Evolutionary conservation across 2,888 invertebrate genomes (phyloP).

Genomic region (Ditylenchus weischeri): DNA sequence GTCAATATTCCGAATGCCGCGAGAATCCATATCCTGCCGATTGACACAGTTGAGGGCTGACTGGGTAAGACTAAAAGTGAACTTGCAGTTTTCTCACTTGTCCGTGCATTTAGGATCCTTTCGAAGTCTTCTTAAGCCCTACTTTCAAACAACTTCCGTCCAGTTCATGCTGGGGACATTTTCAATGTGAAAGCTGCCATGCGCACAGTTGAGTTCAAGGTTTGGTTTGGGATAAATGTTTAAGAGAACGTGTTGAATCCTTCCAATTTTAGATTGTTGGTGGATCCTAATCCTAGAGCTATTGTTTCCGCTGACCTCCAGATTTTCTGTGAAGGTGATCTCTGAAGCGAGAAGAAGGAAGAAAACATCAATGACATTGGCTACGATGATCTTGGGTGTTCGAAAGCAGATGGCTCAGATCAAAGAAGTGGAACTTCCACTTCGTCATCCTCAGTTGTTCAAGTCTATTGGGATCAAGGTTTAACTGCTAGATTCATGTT

Average conservation of each 20-base stretch:
- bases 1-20: conserved; percentile 97
- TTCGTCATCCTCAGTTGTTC: conserved; percentile 95
- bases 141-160: conserved; percentile 98
- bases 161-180: conserved; percentile 89
- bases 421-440: conserved; percentile 95
- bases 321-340: conserved; percentile 98
- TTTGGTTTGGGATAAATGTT: no score
- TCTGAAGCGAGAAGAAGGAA: conserved; percentile 98
- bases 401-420: conserved; percentile 98
- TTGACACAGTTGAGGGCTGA: conserved; percentile 97
- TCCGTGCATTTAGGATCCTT: conserved; percentile 69
- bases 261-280: conserved; percentile 68
- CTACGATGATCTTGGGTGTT: conserved; percentile 99
- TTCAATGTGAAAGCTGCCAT: conserved; percentile 96
- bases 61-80: conserved; percentile 72
- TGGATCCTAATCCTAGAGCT: conserved; percentile 97
- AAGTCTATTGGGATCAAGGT: conserved; percentile 93
- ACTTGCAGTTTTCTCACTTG: neutral
- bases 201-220: conserved; percentile 96
- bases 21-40: conserved; percentile 92
- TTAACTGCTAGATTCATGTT: no score
- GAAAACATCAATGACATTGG: conserved; percentile 95
- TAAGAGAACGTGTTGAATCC: neutral
- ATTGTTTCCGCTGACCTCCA: conserved; percentile 98
- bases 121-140: conserved; percentile 98